Conservation (phyloP, 1,140 invertebrate genomes). For the Lepidostoma basale region DNA sequence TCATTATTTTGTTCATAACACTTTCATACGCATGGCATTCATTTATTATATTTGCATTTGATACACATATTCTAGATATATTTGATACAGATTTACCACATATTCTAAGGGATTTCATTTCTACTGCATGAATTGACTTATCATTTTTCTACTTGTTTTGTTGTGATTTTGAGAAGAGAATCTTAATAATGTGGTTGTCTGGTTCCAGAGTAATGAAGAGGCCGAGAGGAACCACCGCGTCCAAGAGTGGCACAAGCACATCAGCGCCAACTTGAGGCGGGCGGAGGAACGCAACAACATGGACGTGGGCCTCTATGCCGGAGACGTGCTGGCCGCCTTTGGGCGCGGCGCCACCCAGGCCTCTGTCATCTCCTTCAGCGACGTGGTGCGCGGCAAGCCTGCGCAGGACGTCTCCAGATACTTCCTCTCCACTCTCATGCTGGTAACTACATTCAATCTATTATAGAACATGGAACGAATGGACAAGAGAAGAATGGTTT, state of each 20-base stretch:
- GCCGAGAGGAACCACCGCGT: constrained; percentile 34
- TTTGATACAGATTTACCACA: too few relatives aligned
- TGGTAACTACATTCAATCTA: constrained; percentile 32
- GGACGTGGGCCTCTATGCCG: constrained; percentile 29
- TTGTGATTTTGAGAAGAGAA: not conserved
- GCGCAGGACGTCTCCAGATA: constrained; percentile 36
- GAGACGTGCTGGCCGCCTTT: constrained; percentile 26
- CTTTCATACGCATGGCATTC: too few relatives aligned
- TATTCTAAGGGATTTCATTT: too few relatives aligned
- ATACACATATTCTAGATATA: too few relatives aligned
- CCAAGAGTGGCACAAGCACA: constrained; percentile 40
- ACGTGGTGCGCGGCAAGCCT: constrained; percentile 22
- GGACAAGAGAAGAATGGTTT: too few relatives aligned
- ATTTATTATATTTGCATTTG: too few relatives aligned
- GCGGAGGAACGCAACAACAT: constrained; percentile 29
- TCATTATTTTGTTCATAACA: too few relatives aligned
- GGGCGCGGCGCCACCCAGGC: not conserved
- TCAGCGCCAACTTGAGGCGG: constrained; percentile 29
- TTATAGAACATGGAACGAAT: too few relatives aligned
- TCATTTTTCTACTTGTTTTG: not conserved
- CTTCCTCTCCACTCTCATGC: constrained; percentile 38
- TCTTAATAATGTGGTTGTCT: not conserved
- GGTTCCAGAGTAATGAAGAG: constrained; percentile 30
- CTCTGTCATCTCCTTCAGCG: constrained; percentile 25
- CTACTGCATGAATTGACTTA: too few relatives aligned